These are phyloP conservation scores for Harpalus rubripes DNA, from an alignment of 2,888 invertebrate species.

Conservation along the genomic window DNA sequence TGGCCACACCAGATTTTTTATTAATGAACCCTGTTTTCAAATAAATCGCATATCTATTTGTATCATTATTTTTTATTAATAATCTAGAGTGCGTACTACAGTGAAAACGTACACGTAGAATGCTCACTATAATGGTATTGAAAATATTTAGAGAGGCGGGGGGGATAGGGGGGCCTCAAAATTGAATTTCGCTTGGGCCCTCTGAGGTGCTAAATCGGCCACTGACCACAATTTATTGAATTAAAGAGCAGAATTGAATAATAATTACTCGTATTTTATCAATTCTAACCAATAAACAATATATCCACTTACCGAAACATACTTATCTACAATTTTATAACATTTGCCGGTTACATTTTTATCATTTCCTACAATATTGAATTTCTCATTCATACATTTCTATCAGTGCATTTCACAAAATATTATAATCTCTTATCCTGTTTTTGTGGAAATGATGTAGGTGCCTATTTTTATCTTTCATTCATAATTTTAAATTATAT, in stretches of 20 bases:
- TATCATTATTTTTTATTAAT: too few relatives aligned
- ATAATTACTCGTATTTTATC: neutral
- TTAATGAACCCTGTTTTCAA: too few relatives aligned
- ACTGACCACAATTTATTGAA: too few relatives aligned
- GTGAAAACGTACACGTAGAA: too few relatives aligned
- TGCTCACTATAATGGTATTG: too few relatives aligned
- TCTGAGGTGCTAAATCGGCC: too few relatives aligned
- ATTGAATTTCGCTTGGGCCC: too few relatives aligned
- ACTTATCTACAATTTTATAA: neutral
- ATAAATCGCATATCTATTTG: too few relatives aligned
- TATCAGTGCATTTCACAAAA: neutral
- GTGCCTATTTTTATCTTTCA: neutral
- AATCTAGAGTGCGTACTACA: too few relatives aligned
- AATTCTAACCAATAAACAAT: neutral
- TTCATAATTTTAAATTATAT: neutral
- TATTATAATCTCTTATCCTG: conserved; percentile 3
- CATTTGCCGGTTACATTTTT: neutral
- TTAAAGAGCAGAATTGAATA: neutral
- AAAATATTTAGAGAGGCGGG: too few relatives aligned
- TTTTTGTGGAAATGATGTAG: conserved; percentile 3
- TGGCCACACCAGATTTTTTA: too few relatives aligned
- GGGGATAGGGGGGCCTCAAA: too few relatives aligned
- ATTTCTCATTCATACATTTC: conserved; percentile 2
- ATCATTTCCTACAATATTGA: neutral
- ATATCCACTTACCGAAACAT: neutral